Conservation (phyloP, 2,797 vertebrate species). For the Cephalopachus bancanus region DNA sequence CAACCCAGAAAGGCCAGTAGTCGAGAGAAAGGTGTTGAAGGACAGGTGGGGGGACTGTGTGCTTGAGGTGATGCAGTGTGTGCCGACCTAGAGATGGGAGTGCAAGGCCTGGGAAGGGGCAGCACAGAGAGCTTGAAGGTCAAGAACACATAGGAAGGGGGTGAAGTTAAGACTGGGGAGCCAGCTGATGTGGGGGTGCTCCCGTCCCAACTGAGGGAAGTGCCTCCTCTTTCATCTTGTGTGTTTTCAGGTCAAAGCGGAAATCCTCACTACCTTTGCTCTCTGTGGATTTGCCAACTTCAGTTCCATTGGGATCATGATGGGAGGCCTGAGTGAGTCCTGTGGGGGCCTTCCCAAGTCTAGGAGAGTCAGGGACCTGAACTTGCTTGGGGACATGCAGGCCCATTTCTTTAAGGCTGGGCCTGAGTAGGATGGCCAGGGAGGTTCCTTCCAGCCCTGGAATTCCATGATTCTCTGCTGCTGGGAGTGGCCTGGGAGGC, state of each 20-base stretch:
- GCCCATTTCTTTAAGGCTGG: neutral
- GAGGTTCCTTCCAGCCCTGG: neutral
- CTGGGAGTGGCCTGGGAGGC: neutral
- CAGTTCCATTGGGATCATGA: constrained; percentile 96
- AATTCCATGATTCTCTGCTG: neutral
- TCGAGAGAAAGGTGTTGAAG: neutral
- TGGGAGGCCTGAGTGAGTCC: constrained; percentile 95
- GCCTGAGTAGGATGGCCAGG: accelerated
- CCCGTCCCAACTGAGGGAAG: accelerated
- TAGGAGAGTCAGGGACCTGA: neutral
- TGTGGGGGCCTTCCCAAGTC: too few species aligned
- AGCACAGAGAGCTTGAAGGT: neutral
- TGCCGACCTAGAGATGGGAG: neutral
- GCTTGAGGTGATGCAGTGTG: neutral
- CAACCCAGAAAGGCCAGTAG: neutral
- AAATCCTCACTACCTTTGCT: constrained; percentile 95
- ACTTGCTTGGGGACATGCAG: neutral
- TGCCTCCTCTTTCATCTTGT: neutral
- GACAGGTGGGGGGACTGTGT: neutral
- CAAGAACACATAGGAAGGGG: neutral
- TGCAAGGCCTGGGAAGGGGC: neutral
- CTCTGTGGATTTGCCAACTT: constrained; percentile 98
- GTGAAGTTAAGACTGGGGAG: neutral
- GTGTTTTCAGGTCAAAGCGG: constrained; percentile 93
- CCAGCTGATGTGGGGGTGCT: neutral